Percentiles rank a stretch among this genome's conserved stretches.
phyloP scores from a whole-genome alignment of 2,888 invertebrate species.

The Amblyjoppa proteus region DNA sequence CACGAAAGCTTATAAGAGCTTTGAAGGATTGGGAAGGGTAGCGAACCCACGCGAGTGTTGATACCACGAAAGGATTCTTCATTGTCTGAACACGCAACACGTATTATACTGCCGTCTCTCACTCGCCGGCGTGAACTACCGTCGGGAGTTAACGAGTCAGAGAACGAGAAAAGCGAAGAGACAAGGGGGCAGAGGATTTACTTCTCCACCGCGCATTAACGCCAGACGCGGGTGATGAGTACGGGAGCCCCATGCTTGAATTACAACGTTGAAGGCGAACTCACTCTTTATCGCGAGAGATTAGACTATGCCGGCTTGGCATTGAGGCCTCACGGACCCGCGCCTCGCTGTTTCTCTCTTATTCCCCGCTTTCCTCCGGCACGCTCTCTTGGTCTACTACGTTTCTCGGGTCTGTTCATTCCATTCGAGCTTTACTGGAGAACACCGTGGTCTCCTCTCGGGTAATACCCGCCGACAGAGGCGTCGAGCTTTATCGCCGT shows the following conservation, averaged over 20 bases:
- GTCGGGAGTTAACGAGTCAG: slow-evolving; percentile 32
- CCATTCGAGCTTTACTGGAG: slow-evolving; percentile 51
- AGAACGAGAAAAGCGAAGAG: slow-evolving; percentile 41
- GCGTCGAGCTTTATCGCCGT: slow-evolving; percentile 69
- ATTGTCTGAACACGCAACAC: slow-evolving; percentile 56
- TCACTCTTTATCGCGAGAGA: slow-evolving; percentile 69
- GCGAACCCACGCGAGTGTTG: slow-evolving; percentile 12
- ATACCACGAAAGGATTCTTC: slow-evolving; percentile 45
- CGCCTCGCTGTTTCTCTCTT: slow-evolving; percentile 11
- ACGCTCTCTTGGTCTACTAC: slow-evolving; percentile 33
- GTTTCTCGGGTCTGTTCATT: slow-evolving; percentile 36
- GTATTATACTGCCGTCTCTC: slow-evolving; percentile 47
- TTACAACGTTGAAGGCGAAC: slow-evolving; percentile 60
- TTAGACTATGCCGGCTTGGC: slow-evolving; percentile 66
- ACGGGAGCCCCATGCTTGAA: slow-evolving; percentile 58
- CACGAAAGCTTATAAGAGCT: slow-evolving; percentile 39
- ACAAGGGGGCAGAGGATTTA: slow-evolving; percentile 42
- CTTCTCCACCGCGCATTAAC: slow-evolving; percentile 62
- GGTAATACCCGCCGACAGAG: slow-evolving; percentile 40
- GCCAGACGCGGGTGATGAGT: slow-evolving; percentile 63
- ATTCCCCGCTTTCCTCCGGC: slow-evolving; percentile 40
- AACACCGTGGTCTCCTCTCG: slow-evolving; percentile 51
- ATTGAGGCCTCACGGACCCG: slow-evolving; percentile 48
- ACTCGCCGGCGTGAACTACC: slow-evolving; percentile 31
- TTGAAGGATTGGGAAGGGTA: slow-evolving; percentile 46